Evolutionary conservation across 2,113 vertebrate species (phyloP).

Genomic region (Plotosus lineatus): DNA sequence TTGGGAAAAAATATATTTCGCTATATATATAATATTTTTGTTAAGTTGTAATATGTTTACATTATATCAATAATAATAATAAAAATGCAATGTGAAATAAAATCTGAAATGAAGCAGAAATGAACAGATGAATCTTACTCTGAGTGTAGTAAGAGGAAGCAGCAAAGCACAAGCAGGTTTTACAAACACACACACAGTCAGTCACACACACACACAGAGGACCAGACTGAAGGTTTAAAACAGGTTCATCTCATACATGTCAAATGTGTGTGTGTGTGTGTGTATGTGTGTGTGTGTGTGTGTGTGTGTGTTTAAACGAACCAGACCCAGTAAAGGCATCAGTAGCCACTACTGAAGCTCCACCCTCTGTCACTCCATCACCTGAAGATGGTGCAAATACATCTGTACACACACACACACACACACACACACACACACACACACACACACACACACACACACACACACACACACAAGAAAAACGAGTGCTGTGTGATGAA

Average conservation of each 20-base stretch:
- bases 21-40: no score
- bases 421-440: conserved; percentile 61
- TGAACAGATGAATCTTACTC: background rate
- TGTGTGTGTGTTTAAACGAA: conserved; percentile 77
- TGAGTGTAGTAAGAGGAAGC: conserved; percentile 20
- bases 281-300: background rate
- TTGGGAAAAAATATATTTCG: no score
- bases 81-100: background rate
- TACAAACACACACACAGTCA: background rate
- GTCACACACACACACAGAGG: background rate
- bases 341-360: conserved; percentile 83
- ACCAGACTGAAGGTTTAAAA: background rate
- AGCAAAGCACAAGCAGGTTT: conserved; percentile 12
- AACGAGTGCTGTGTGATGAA: no score
- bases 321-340: conserved; percentile 98
- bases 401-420: conserved; percentile 74
- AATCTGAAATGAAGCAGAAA: background rate
- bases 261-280: background rate
- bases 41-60: no score
- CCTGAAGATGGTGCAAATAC: conserved; percentile 98
- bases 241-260: background rate
- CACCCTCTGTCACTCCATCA: conserved; percentile 89
- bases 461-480: no score
- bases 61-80: background rate
- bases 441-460: conserved; percentile 66